Evolutionary conservation across 2,113 vertebrate genomes (phyloP).

Genomic region (Phrynosoma blainvillii): DNA sequence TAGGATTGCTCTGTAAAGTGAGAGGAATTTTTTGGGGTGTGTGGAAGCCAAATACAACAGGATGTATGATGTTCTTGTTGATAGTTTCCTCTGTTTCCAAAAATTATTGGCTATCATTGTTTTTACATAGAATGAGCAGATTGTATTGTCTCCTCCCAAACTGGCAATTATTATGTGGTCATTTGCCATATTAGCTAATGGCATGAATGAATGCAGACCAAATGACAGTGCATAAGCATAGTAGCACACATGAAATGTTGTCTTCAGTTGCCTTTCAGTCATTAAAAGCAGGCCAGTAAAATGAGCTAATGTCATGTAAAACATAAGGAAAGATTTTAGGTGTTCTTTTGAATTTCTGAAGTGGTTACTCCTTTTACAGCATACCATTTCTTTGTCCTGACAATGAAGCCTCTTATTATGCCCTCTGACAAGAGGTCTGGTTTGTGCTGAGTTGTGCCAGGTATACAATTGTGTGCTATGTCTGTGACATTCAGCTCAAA

Average conservation of each 20-base stretch:
- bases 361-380: background rate
- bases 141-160: background rate
- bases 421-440: too few relatives aligned
- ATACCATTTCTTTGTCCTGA: constrained; percentile 11
- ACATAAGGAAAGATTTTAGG: background rate
- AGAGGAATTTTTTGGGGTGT: background rate
- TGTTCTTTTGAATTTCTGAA: background rate
- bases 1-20: too few relatives aligned
- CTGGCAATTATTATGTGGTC: background rate
- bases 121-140: background rate
- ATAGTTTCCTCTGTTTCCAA: background rate
- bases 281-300: background rate
- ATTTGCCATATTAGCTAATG: background rate
- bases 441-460: background rate
- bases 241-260: background rate
- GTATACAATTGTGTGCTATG: rapidly evolving
- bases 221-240: background rate
- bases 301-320: background rate
- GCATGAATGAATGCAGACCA: background rate
- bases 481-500: background rate
- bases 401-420: background rate
- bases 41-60: background rate
- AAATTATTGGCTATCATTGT: background rate
- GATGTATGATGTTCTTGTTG: background rate
- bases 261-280: background rate